Conservation (phyloP, 2,888 invertebrate species). For the Drosophila mimica region DNA sequence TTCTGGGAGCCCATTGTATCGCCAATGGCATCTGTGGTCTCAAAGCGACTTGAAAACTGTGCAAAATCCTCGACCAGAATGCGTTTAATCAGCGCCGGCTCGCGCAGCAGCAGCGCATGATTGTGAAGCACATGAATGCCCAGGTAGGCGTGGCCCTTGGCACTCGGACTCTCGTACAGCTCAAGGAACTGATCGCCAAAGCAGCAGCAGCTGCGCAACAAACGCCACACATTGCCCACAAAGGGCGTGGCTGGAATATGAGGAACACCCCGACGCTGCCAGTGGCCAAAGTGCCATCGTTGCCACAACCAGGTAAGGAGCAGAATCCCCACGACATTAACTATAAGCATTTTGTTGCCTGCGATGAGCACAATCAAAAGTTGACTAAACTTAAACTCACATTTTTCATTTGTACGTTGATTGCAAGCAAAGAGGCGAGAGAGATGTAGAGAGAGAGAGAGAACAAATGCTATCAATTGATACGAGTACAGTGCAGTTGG, state of each 20-base stretch:
- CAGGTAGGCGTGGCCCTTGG: constrained; percentile 68
- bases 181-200: constrained; percentile 80
- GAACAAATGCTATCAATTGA: constrained; percentile 9
- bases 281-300: constrained; percentile 65
- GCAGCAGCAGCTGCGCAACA: constrained; percentile 76
- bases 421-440: neutral
- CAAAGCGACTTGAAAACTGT: constrained; percentile 81
- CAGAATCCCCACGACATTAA: constrained; percentile 4
- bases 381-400: constrained; percentile 14
- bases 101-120: constrained; percentile 84
- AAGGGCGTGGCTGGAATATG: constrained; percentile 81
- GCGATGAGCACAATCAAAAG: neutral
- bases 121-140: constrained; percentile 85
- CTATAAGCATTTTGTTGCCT: constrained; percentile 25
- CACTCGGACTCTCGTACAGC: constrained; percentile 73
- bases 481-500: constrained; percentile 9
- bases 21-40: constrained; percentile 69
- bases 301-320: constrained; percentile 81
- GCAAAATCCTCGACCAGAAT: constrained; percentile 85
- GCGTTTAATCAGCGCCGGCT: constrained; percentile 85
- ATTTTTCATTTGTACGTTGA: neutral
- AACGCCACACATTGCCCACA: constrained; percentile 84
- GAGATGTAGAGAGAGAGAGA: no score
- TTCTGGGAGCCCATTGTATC: constrained; percentile 85
- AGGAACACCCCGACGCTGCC: constrained; percentile 79